Evolutionary conservation across 2,113 vertebrate genomes (phyloP).

Genomic region (Platycercus adscitus): DNA sequence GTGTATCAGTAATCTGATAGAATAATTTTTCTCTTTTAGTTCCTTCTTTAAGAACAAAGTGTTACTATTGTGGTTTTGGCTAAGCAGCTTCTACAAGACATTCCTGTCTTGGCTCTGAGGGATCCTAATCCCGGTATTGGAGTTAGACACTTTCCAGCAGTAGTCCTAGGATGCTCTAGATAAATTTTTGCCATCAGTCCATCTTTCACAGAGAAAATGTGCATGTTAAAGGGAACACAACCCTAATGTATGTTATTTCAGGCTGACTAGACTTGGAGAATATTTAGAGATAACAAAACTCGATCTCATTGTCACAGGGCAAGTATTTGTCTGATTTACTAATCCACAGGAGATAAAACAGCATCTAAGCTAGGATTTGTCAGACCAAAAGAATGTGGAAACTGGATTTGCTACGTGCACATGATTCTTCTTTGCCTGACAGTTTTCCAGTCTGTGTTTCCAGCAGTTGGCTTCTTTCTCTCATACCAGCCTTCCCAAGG

Average conservation of each 20-base stretch:
- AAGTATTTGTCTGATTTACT: slow-evolving; percentile 4
- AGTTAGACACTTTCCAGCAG: neutral
- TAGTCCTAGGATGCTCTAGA: neutral
- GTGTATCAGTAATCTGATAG: neutral
- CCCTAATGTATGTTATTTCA: neutral
- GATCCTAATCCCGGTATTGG: neutral
- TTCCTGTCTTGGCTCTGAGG: neutral
- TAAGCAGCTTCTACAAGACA: neutral
- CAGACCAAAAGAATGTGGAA: neutral
- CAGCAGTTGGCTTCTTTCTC: neutral
- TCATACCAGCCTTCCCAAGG: neutral
- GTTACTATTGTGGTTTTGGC: neutral
- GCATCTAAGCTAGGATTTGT: neutral
- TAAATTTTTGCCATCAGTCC: neutral
- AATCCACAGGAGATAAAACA: neutral
- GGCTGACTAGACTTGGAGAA: neutral
- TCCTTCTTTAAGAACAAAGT: neutral
- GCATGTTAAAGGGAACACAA: neutral
- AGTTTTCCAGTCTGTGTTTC: neutral
- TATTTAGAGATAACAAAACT: neutral
- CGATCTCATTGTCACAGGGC: neutral
- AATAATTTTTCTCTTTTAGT: neutral
- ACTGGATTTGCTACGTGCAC: neutral
- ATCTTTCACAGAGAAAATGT: neutral
- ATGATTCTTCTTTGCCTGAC: neutral